Evolutionary conservation across 2,888 invertebrate species (phyloP), one percentile per base, ranked within the genome.

Genomic region (Calliopum simillimum): DNA sequence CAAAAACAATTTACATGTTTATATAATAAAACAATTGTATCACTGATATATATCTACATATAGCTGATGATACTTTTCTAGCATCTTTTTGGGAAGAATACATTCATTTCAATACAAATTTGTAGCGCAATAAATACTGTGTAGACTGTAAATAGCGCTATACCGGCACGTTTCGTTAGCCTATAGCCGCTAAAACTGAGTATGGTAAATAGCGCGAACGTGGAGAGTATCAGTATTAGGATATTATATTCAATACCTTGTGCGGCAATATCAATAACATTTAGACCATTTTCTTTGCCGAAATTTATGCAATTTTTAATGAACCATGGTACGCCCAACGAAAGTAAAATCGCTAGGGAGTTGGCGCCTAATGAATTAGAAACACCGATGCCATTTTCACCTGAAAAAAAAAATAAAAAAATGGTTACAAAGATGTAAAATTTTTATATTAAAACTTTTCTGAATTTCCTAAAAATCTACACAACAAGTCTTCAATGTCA

Each of bases 361-460:
- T 96, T 96, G 0, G 94, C 94, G 1, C 96, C 96, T 12, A 96
- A 85, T 0, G 95, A 93, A 79, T 96, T 96, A 8, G 95, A 95
- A 23, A 96, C 93, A 0, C 95, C 95, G 88, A 96, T 95, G 33
- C 93, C 93, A 14, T 92, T 94, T 84, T 94, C 91, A 74, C 94
- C 95, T 95, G 81, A 41, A 71, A 55, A n/a, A 58, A 25, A 6
- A 21, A 43, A 23, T 13, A 56, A n/a, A 43, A 23, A 8, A 43
- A 44, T 14, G 2, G 25, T 21, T 56, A 16, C 5, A 14, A 25
- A 2, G 0, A 19, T 53, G 13, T 53, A 8, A 3, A 23, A 19
- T 0, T 53, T 19, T 19, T 19, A 53, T 3, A 4, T 19, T 21
- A 19, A 53, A 23, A n/a, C n/a, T n/a, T 25, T 13, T 58, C n/a